Conservation (phyloP, 2,888 invertebrate species). For the Spisula solida region DNA sequence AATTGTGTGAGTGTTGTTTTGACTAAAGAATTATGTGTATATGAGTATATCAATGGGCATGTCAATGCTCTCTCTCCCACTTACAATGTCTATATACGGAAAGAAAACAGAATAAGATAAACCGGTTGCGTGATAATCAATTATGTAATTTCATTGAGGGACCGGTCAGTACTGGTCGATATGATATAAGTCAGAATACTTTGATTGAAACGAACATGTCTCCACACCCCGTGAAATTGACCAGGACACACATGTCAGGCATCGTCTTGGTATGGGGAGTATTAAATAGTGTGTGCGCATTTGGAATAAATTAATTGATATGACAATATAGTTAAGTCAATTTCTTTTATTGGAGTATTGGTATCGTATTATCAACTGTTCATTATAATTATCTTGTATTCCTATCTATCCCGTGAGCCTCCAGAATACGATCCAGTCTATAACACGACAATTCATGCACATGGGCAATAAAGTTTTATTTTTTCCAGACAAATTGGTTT, state of each 20-base stretch:
- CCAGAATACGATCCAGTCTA: too few relatives aligned
- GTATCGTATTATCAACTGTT: too few relatives aligned
- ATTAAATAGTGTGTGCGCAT: neutral
- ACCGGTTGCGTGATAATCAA: neutral
- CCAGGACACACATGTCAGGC: neutral
- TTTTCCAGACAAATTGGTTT: too few relatives aligned
- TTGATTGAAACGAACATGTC: neutral
- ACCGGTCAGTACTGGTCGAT: neutral
- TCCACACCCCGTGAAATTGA: neutral
- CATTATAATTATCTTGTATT: too few relatives aligned
- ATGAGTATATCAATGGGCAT: neutral
- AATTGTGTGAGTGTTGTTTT: too few relatives aligned
- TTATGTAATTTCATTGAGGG: conserved; percentile 10
- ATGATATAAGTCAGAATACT: neutral
- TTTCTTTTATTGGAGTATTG: too few relatives aligned
- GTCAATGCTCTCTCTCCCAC: neutral
- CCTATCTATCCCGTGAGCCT: too few relatives aligned
- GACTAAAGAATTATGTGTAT: too few relatives aligned
- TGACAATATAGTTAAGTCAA: too few relatives aligned
- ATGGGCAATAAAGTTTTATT: too few relatives aligned
- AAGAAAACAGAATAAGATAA: neutral
- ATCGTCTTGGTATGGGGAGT: neutral
- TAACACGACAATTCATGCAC: too few relatives aligned
- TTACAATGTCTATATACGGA: neutral
- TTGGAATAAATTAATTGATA: too few relatives aligned